Base-by-base conservation (phyloP, 2,113 vertebrate species). In the Rhineura floridana region DNA sequence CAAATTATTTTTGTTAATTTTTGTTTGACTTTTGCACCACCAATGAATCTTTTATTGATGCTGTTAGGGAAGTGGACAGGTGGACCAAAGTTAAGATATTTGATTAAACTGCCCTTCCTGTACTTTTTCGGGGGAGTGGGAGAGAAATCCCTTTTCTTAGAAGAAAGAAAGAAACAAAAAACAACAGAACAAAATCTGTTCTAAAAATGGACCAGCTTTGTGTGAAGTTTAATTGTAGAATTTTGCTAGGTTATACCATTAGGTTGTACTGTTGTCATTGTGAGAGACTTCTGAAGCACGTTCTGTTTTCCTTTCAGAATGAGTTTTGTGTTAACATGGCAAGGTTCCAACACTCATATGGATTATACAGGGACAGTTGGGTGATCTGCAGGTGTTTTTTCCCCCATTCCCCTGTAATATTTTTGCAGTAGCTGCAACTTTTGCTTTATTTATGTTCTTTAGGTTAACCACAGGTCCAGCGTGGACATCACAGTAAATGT, bases 61-160 rank as follows among this genome's bases (percentile, higher is more conserved):
- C 94, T 92, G 78, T 59, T 89, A 83, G 72, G 86, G 92, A 95
- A 87, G 86, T 90, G 92, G 90, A 94, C 88, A 90, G 90, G 90
- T 92, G 96, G 97, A 97, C 96, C 96, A 97, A 97, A 97, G 84
- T 93, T 89, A 91, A 86, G 86, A 92, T 93, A 91, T 89, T 95
- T 96, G 81, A 88, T 87, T 94, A 77, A 94, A 93, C 87, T 94
- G 91, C 86, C 94, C 86, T 90, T 81, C 0, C 91, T 81, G 78
- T 92, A 93, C 65, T 84, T 86, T 55, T 77, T 59, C 21, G 44
- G 75, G 36, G 84, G 55, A 23, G 89, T 59, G 17, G 90, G 81
- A 91, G 91, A 84, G 21, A 88, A 25, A 87, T 73, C 62, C 84
- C 52, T 23, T 67, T 93, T 81, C 50, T 62, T 46, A 75, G 50